Base-by-base conservation (phyloP, 2,888 invertebrate species). In the Scaptomyza caliginosa region DNA sequence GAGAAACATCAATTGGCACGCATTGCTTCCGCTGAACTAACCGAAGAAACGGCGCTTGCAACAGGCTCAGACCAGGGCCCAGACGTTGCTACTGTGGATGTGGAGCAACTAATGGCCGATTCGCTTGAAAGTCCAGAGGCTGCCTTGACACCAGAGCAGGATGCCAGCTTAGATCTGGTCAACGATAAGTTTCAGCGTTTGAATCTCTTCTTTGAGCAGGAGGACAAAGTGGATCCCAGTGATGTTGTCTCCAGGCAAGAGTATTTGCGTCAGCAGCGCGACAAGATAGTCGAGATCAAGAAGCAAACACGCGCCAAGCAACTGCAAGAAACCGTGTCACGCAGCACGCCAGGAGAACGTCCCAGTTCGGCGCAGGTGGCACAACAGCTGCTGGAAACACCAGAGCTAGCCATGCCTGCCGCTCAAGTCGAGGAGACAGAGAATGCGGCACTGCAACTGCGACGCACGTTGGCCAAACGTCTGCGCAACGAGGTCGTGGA, bases 221-320 rank as follows among this genome's bases (percentile, higher is more conserved):
- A 83, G 45, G 68, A 71, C 17, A 62, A 93, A 91, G 90, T 93
- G 32, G 92, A 92, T 78, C 92, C 92, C 19, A 92, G 92, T 58
- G 97, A 97, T 76, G 92, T 98, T 43, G 93, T 93, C 66, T 94
- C 94, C 57, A 93, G 98, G 0, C 96, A 97, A 86, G 95, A 96
- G 73, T 98, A 98, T 90, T 92, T 99, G 57, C 94, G 96, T 52
- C 94, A 96, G 64, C 98, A 98, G 89, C 93, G 98, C 21, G 98
- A 98, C 91, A 97, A 98, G 89, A 93, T 99, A 51, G 93, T 98
- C 39, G 96, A 96, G 17, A 92, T 98, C 88, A 99, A 98, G 91
- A 96, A 96, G 88, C 95, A 96, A 89, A 97, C 96, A 19, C 93
- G 98, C 17, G 95, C 96, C 88, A 95, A 95, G 77, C 94, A 96